phyloP scores from a whole-genome alignment of 2,888 invertebrate genomes.

The Vandiemenella viatica region DNA sequence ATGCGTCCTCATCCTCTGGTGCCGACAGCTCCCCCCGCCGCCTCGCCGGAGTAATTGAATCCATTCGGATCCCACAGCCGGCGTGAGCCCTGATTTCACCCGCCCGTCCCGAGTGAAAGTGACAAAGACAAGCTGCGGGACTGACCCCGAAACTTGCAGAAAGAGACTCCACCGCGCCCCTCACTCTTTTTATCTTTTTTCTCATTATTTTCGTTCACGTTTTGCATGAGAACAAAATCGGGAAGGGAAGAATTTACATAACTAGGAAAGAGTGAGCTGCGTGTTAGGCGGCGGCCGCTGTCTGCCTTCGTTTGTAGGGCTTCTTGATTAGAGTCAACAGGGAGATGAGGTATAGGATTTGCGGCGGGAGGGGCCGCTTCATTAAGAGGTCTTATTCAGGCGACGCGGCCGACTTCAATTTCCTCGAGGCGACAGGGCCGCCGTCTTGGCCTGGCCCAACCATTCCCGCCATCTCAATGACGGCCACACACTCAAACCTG shows the following conservation, averaged over 20 bases:
- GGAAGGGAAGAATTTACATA: background rate
- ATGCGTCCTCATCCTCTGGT: no score
- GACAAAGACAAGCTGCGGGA: slow-evolving; percentile 5
- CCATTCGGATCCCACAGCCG: background rate
- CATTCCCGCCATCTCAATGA: background rate
- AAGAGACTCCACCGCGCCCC: no score
- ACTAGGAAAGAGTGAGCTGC: background rate
- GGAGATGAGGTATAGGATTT: slow-evolving; percentile 15
- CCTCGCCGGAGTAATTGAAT: background rate
- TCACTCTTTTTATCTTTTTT: no score
- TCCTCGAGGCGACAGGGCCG: background rate
- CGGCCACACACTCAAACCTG: background rate
- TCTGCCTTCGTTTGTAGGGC: slow-evolving; percentile 10
- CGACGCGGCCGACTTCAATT: slow-evolving; percentile 2
- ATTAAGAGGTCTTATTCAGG: slow-evolving; percentile 14
- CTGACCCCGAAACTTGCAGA: slow-evolving; percentile 2
- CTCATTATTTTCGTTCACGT: background rate
- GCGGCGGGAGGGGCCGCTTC: slow-evolving; percentile 10
- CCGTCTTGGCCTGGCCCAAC: background rate
- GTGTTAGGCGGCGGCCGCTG: no score
- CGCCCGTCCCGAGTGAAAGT: background rate
- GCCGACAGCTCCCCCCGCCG: background rate
- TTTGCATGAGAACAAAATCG: background rate
- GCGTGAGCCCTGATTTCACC: background rate
- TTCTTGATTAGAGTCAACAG: slow-evolving; percentile 16